Evolutionary conservation across 2,113 vertebrate species (phyloP).

Genomic region (Scortum barcoo): DNA sequence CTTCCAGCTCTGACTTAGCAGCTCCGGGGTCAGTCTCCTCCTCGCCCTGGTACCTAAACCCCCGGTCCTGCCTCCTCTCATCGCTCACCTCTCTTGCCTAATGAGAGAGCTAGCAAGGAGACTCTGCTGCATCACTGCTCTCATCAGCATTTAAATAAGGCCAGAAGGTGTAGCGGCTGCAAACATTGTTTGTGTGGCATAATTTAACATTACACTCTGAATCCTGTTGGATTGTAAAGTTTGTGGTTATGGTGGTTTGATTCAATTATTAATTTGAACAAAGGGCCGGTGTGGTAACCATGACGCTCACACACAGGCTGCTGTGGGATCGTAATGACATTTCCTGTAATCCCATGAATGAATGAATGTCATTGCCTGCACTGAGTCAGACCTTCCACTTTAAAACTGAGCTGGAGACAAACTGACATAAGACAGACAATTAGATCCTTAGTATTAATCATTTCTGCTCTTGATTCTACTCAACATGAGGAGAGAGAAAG

Average conservation of each 20-base stretch:
- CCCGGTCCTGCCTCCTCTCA: background rate
- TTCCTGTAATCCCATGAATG: conserved; percentile 28
- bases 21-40: conserved; percentile 24
- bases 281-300: conserved; percentile 24
- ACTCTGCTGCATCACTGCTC: conserved; percentile 63
- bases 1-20: conserved; percentile 22
- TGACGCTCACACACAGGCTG: conserved; percentile 18
- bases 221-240: conserved; percentile 34
- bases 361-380: conserved; percentile 7
- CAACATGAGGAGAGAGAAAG: background rate
- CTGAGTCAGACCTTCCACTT: conserved; percentile 23
- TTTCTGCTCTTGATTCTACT: background rate
- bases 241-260: conserved; percentile 30
- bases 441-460: background rate
- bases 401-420: conserved; percentile 1
- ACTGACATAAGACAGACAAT: background rate
- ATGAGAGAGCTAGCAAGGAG: conserved; percentile 57
- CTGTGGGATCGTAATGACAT: conserved; percentile 30
- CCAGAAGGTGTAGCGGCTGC: conserved; percentile 11
- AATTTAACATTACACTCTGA: conserved; percentile 50
- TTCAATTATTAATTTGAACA: conserved; percentile 53
- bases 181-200: conserved; percentile 36
- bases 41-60: background rate
- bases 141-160: conserved; percentile 75
- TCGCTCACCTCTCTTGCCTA: conserved; percentile 52